These are phyloP conservation scores for Eretmochelys imbricata DNA, from an alignment of 2,113 vertebrate genomes.

Conservation along the genomic window DNA sequence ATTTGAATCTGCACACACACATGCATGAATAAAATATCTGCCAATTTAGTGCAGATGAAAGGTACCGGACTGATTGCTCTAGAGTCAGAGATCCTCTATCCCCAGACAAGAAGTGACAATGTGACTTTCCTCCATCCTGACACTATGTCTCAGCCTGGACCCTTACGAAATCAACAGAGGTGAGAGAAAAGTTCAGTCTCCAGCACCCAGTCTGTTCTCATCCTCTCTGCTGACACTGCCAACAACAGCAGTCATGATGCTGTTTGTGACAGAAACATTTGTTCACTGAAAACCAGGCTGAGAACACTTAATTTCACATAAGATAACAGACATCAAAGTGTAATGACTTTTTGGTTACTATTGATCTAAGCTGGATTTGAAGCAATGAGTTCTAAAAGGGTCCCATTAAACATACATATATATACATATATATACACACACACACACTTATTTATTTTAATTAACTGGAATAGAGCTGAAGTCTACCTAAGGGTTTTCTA, in stretches of 20 bases:
- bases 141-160: not conserved
- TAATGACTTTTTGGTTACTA: not conserved
- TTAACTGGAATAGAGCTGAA: not conserved
- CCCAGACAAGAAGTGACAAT: not conserved
- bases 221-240: not conserved
- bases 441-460: not conserved
- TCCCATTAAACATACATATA: not conserved
- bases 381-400: not conserved
- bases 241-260: not conserved
- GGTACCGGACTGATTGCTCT: not conserved
- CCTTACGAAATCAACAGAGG: not conserved
- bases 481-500: not conserved
- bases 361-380: constrained; percentile 16
- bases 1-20: not conserved
- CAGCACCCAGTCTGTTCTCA: not conserved
- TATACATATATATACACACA: not conserved
- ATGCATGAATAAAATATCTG: not conserved
- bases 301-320: not conserved
- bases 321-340: not conserved
- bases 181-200: not conserved
- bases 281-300: not conserved
- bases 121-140: not conserved
- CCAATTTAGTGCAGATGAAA: not conserved
- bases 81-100: not conserved
- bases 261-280: not conserved